These are phyloP conservation scores for Anolis sagrei DNA, from an alignment of 2,113 vertebrate species.

Conservation along the genomic window DNA sequence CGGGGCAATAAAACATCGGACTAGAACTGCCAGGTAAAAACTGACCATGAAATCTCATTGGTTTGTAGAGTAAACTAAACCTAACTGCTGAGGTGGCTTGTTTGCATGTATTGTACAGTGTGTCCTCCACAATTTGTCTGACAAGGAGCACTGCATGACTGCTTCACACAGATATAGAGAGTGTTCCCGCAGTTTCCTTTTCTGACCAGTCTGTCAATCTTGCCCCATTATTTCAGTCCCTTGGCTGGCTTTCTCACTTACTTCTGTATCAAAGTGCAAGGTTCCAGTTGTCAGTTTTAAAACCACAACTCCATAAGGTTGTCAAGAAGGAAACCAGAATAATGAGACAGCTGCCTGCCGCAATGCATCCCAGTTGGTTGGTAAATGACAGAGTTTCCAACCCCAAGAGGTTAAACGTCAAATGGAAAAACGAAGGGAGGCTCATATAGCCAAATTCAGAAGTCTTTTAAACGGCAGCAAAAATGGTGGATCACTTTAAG, in stretches of 20 bases:
- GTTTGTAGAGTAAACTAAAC: constrained; percentile 65
- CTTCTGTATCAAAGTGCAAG: constrained; percentile 5
- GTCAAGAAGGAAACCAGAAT: background rate
- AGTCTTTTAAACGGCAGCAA: background rate
- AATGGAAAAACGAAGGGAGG: constrained; percentile 21
- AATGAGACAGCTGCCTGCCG: constrained; percentile 23
- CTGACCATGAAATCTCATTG: constrained; percentile 71
- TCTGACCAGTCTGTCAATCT: constrained; percentile 51
- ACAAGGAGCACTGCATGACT: constrained; percentile 66
- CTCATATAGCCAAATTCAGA: constrained; percentile 29
- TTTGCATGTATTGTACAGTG: constrained; percentile 73
- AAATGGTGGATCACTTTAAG: background rate
- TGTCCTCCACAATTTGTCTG: constrained; percentile 65
- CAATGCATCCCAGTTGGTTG: constrained; percentile 12
- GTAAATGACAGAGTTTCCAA: constrained; percentile 41
- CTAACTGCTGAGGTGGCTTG: constrained; percentile 72
- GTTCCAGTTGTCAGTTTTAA: constrained; percentile 39
- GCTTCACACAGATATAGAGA: constrained; percentile 64
- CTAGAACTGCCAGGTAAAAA: constrained; percentile 63
- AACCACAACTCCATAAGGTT: constrained; percentile 25
- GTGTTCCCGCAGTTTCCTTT: constrained; percentile 40
- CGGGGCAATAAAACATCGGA: constrained; percentile 44
- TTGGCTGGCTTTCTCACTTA: background rate
- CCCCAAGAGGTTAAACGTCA: constrained; percentile 26
- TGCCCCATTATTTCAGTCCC: constrained; percentile 45